Base-by-base conservation (phyloP, 2,888 invertebrate species). In the Caenorhabditis sp. region DNA sequence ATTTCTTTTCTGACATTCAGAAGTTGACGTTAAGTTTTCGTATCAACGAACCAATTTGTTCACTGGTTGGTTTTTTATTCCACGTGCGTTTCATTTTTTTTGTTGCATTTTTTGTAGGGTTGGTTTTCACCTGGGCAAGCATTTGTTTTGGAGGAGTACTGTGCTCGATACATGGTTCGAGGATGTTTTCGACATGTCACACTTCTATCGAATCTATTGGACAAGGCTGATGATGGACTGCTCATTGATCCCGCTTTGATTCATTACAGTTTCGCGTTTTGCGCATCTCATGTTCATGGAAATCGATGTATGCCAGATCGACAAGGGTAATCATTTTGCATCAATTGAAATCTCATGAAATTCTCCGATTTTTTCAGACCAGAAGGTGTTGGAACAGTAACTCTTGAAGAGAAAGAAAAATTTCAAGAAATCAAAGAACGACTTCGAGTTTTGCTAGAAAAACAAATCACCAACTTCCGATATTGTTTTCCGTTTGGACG, bases 81-180 rank as follows among this genome's bases (percentile, higher is more conserved):
- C n/a, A n/a, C n/a, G n/a, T 31, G 14, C 19, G 26, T 50, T 43
- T 27, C 14, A 49, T 23, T 24, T 1, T 14, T 10, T 31, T 1
- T 31, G n/a, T n/a, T n/a, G n/a, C n/a, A n/a, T n/a, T n/a, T n/a
- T n/a, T n/a, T n/a, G 10, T 54, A 95, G 95, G 99, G 99, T 82
- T 99, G 99, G 99, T 97, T 99, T 90, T 97, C 97, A 86, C 97
- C 99, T 0, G 97, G 97, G 0, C 99, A 99, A 91, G 93, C 97
- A 63, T 99, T 97, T 90, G 96, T 97, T 14, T 90, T 99, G 83
- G 99, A 99, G 89, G 96, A 96, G 89, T 96, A 99, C 90, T 97
- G 96, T 89, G 97, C 97, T 8, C 92, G 93, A 82, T 99, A 99
- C 88, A 97, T 97, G 58, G 97, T 97, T 0, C 92, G 99, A 61